Conservation (phyloP, 2,797 vertebrate species). For the Mormyrus proboscirostris region DNA sequence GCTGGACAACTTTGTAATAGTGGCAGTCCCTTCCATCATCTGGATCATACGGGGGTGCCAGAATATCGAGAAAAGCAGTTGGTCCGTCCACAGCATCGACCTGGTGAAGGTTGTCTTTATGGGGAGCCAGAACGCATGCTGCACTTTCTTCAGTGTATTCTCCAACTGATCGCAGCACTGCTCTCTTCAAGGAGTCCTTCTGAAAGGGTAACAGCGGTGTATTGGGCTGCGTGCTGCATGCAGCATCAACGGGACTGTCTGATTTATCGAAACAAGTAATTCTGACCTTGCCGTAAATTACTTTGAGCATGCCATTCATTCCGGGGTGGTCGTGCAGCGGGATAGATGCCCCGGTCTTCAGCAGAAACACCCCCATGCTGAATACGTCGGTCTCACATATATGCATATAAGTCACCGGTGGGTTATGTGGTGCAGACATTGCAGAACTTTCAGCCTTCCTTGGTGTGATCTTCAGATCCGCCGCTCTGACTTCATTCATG, state of each 20-base stretch:
- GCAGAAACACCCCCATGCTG: conserved; percentile 89
- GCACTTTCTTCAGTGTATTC: conserved; percentile 72
- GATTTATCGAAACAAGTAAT: conserved; percentile 83
- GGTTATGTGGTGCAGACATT: conserved; percentile 42
- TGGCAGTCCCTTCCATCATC: conserved; percentile 88
- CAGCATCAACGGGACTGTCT: conserved; percentile 42
- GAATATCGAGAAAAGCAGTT: conserved; percentile 87
- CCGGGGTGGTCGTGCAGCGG: conserved; percentile 93
- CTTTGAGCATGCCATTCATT: conserved; percentile 88
- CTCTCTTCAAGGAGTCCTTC: conserved; percentile 53
- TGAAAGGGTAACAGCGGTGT: conserved; percentile 48
- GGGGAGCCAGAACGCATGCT: conserved; percentile 73
- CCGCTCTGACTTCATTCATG: conserved; percentile 71
- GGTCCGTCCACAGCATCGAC: conserved; percentile 87
- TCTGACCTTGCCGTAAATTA: conserved; percentile 80
- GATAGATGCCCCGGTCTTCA: conserved; percentile 79
- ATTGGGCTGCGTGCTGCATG: conserved; percentile 38
- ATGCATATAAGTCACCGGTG: conserved; percentile 94
- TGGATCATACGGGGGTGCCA: conserved; percentile 90
- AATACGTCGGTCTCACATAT: conserved; percentile 86
- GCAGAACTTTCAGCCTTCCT: conserved; percentile 48
- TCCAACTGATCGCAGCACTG: conserved; percentile 66
- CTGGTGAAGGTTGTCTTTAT: conserved; percentile 86
- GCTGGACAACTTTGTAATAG: conserved; percentile 74
- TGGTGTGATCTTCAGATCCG: conserved; percentile 73